These are phyloP conservation scores for Ericerus pela DNA, from an alignment of 1,140 invertebrate species.

Conservation along the genomic window DNA sequence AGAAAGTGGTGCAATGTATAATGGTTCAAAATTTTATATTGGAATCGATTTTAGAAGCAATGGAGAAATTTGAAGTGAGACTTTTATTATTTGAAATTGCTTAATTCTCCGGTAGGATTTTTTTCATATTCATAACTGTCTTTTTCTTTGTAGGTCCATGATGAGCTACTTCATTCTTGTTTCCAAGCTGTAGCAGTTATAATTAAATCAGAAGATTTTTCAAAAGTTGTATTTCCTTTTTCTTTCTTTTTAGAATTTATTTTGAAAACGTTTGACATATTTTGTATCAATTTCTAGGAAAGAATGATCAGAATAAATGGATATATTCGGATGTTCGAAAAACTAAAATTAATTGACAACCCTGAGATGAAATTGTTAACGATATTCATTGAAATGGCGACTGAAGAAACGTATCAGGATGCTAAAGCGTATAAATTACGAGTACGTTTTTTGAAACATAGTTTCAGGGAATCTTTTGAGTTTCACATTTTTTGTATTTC, in stretches of 20 bases:
- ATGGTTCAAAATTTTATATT: conserved; percentile 1
- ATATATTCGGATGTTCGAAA: neutral
- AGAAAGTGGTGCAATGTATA: neutral
- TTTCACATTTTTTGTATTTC: no score
- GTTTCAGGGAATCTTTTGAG: no score
- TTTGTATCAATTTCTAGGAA: no score
- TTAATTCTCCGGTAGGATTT: neutral
- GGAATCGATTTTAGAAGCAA: neutral
- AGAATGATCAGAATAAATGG: conserved; percentile 2
- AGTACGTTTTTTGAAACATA: no score
- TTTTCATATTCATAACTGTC: neutral
- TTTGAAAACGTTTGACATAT: no score
- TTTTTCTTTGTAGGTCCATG: neutral
- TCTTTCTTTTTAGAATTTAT: no score
- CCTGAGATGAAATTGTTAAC: neutral
- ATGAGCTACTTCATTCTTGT: neutral
- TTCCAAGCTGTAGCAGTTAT: neutral
- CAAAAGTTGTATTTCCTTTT: no score
- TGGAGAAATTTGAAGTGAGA: conserved; percentile 7
- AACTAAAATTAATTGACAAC: conserved; percentile 3
- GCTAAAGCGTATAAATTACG: neutral
- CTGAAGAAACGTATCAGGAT: neutral
- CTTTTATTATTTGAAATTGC: neutral
- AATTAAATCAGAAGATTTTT: neutral
- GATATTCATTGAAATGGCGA: neutral